These are phyloP conservation scores for Byasa hedistus DNA, from an alignment of 2,888 invertebrate species.

Conservation along the genomic window DNA sequence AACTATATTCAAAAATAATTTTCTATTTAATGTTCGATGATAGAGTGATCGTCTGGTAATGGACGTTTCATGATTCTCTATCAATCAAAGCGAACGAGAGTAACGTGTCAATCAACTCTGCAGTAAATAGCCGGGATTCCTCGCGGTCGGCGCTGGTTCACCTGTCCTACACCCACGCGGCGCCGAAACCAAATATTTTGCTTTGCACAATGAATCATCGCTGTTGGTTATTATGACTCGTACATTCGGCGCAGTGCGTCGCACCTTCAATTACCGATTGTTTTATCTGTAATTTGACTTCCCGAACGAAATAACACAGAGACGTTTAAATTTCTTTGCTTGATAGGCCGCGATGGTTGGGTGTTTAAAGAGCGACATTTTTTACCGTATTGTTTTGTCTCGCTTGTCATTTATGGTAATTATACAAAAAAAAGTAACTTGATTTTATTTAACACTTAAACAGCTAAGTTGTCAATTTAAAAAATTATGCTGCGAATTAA, in stretches of 20 bases:
- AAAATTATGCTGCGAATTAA: too few species aligned
- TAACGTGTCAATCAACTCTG: constrained; percentile 53
- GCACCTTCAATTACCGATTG: constrained; percentile 12
- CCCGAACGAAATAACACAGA: neutral
- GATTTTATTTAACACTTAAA: neutral
- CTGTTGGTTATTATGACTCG: constrained; percentile 35
- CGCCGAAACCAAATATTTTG: constrained; percentile 41
- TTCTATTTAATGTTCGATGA: too few species aligned
- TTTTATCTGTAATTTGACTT: constrained; percentile 8
- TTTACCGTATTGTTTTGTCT: too few species aligned
- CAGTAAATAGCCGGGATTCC: constrained; percentile 55
- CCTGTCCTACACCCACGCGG: constrained; percentile 57
- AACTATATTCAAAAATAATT: too few species aligned
- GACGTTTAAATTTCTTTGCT: neutral
- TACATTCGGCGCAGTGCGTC: constrained; percentile 23
- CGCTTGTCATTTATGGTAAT: neutral
- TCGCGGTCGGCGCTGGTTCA: constrained; percentile 58
- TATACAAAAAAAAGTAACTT: neutral
- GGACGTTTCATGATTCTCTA: constrained; percentile 38
- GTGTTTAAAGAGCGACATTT: neutral
- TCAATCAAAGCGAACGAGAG: constrained; percentile 33
- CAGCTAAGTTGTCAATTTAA: neutral
- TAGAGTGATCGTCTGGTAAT: too few species aligned
- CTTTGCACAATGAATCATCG: constrained; percentile 36
- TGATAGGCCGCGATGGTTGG: neutral